Evolutionary conservation across 2,113 vertebrate genomes (phyloP), one percentile per base, ranked within the genome.

Genomic region (Hemiscyllium ocellatum): DNA sequence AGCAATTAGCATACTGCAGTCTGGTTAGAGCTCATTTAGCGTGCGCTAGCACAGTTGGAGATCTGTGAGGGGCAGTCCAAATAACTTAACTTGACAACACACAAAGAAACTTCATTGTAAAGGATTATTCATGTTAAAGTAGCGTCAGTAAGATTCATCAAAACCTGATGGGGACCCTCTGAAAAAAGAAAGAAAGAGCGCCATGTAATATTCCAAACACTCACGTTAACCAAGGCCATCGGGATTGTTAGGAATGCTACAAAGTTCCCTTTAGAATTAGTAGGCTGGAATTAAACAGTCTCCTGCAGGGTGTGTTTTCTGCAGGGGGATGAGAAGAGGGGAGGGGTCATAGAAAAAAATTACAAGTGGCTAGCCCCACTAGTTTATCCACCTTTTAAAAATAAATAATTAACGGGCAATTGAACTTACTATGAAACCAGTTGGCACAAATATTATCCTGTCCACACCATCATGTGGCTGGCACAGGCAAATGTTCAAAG

Each of bases 1-100:
- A 95, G 69, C 94, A 95, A 95, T 76, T 95, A 95, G 94, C 68
- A 95, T 95, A 95, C 69, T 47, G 69, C 94, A 95, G 42, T 72
- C 69, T 95, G 47, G 69, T 95, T 95, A 33, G 69, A 50, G 94
- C 69, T 95, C 94, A 95, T 95, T 95, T 95, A 95, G 94, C 42
- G 4, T 95, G 68, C 68, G 47, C 94, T 72, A 76, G 68, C 69
- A 15, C 68, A 95, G 94, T 76, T 26, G 4, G 94, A 10, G 13
- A 70, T 76, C 94, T 52, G 42, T 76, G 94, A 52, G 72, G 37
- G 37, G 68, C 69, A 95, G 94, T 26, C 13, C 94, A 95, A 95
- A 76, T 72, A 95, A 72, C 52, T 95, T 95, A 95, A 95, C 94
- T 95, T 95, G 69, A 95, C 68, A 95, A 95, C 26, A 70, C 72